Percentiles rank a stretch among this genome's conserved stretches.
Evolutionary conservation across 64 coral and sea anemone species (phyloP).

Genomic region (Stichodactyla mertensii): DNA sequence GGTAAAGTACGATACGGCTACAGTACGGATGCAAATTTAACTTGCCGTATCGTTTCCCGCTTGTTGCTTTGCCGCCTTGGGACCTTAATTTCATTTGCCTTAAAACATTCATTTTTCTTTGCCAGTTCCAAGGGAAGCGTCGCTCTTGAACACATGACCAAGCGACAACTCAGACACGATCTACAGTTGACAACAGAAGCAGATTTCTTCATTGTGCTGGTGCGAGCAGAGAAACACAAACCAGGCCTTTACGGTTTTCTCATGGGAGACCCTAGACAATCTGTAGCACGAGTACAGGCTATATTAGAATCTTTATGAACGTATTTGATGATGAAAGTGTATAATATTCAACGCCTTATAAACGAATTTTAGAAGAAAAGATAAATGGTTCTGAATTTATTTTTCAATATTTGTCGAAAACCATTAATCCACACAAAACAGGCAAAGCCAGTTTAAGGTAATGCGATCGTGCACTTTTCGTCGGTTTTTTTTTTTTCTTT

Average conservation of each 20-base stretch:
- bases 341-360: no score
- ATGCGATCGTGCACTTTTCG: no score
- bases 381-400: no score
- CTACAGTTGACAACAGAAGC: slow-evolving; percentile 76
- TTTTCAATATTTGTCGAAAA: no score
- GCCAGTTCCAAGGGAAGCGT: slow-evolving; percentile 50
- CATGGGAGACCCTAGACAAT: slow-evolving; percentile 71
- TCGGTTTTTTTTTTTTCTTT: no score
- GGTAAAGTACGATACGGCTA: no score
- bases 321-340: no score
- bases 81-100: not conserved
- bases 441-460: no score
- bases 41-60: no score
- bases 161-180: slow-evolving; percentile 69
- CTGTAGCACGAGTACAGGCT: slow-evolving; percentile 52
- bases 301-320: slow-evolving; percentile 56
- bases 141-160: slow-evolving; percentile 53
- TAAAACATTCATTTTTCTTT: not conserved
- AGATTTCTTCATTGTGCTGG: slow-evolving; percentile 70
- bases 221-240: slow-evolving; percentile 75
- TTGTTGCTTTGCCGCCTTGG: not conserved
- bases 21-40: no score
- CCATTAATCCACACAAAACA: no score
- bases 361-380: no score
- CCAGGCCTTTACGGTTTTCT: slow-evolving; percentile 70